Conservation (phyloP, 2,797 vertebrate genomes). For the Leptatherina wallacei region DNA sequence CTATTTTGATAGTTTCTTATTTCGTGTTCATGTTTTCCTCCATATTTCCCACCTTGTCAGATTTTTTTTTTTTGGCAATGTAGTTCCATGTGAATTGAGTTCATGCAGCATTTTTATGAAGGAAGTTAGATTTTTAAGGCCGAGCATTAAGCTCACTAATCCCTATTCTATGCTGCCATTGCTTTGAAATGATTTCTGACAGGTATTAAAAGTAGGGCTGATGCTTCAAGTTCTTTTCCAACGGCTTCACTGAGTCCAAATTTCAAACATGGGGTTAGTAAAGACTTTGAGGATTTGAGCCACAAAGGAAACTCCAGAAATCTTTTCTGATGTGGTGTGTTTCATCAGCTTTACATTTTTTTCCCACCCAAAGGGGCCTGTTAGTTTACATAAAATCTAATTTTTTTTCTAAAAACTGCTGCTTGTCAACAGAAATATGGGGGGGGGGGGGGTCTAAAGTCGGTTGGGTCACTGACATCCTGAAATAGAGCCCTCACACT, state of each 20-base stretch:
- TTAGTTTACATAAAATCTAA: neutral
- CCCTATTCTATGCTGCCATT: slow-evolving; percentile 41
- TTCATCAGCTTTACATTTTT: too few relatives aligned
- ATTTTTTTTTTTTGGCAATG: neutral
- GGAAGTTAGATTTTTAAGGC: slow-evolving; percentile 44
- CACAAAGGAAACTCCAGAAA: too few relatives aligned
- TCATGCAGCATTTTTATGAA: slow-evolving; percentile 33
- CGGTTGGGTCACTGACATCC: too few relatives aligned
- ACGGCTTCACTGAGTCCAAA: slow-evolving; percentile 35
- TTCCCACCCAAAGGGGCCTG: neutral
- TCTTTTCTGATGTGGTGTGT: too few relatives aligned
- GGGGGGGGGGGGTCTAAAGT: too few relatives aligned
- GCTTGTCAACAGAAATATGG: too few relatives aligned
- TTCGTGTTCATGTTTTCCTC: slow-evolving; percentile 1
- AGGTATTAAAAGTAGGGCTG: slow-evolving; percentile 36
- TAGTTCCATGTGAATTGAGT: slow-evolving; percentile 16
- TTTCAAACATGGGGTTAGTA: slow-evolving; percentile 27
- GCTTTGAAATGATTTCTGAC: slow-evolving; percentile 42
- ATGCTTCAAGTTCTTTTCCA: slow-evolving; percentile 51
- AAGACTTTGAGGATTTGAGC: slow-evolving; percentile 33
- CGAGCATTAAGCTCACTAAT: slow-evolving; percentile 40
- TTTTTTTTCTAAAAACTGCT: neutral
- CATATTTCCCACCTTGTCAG: slow-evolving; percentile 1
- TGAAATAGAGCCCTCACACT: too few relatives aligned
- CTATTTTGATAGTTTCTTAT: slow-evolving; percentile 20